Conservation (phyloP, 2,113 vertebrate species). For the Lontra canadensis region DNA sequence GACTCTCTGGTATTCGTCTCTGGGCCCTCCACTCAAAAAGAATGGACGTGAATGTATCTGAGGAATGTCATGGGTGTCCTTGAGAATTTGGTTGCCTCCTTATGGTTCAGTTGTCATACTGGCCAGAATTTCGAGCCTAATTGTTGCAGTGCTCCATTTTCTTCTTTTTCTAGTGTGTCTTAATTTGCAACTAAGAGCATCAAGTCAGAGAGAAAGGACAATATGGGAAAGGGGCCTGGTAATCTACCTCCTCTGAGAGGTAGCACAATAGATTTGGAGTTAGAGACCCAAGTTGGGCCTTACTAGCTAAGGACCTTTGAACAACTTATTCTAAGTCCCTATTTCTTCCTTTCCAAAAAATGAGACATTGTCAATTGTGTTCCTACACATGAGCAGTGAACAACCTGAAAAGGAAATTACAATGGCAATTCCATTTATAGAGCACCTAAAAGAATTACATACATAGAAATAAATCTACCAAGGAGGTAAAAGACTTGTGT, state of each 20-base stretch:
- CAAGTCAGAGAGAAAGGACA: not conserved
- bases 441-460: conserved; percentile 32
- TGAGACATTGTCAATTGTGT: not conserved
- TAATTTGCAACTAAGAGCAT: conserved; percentile 33
- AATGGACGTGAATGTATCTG: not conserved
- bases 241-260: not conserved
- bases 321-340: not conserved
- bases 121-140: not conserved
- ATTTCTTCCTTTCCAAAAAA: conserved; percentile 27
- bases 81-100: not conserved
- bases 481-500: not conserved
- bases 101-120: not conserved
- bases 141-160: not conserved
- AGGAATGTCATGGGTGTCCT: not conserved
- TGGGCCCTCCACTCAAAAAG: not conserved
- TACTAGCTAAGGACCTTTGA: not conserved
- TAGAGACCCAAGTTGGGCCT: not conserved
- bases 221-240: not conserved
- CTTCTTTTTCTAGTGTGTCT: not conserved
- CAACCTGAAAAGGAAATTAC: conserved; percentile 12
- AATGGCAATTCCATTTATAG: not conserved
- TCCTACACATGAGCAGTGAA: not conserved
- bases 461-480: conserved; percentile 16
- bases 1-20: conserved; percentile 32
- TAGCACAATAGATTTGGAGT: not conserved